Conservation (phyloP, 1,140 invertebrate species). For the Pantala flavescens region DNA sequence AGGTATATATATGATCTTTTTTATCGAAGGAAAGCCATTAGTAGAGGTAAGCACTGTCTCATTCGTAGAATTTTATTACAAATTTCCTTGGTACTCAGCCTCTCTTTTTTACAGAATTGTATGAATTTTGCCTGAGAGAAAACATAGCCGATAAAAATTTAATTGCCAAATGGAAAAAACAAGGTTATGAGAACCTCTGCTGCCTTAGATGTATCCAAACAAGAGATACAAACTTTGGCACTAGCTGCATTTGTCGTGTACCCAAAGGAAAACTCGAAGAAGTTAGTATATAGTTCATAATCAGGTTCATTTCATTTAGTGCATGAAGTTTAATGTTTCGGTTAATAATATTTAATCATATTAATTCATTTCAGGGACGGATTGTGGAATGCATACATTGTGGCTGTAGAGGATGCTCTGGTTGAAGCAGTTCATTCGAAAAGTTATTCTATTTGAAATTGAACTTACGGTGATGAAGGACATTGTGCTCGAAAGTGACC, state of each 20-base stretch:
- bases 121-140: conserved; percentile 94
- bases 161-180: conserved; percentile 99
- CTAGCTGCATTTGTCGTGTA: conserved; percentile 98
- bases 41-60: conserved; percentile 48
- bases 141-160: conserved; percentile 95
- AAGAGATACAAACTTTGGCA: conserved; percentile 97
- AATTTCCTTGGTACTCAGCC: conserved; percentile 15
- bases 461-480: neutral
- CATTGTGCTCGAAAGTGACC: too few species aligned
- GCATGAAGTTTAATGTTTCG: too few species aligned
- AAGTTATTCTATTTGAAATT: neutral
- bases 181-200: conserved; percentile 98
- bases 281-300: conserved; percentile 34
- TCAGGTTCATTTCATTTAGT: too few species aligned
- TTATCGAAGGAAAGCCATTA: conserved; percentile 93
- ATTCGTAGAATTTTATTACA: conserved; percentile 11
- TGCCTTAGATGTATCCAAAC: conserved; percentile 98
- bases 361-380: conserved; percentile 54
- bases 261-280: conserved; percentile 98
- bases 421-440: conserved; percentile 31
- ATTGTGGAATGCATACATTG: conserved; percentile 97
- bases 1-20: conserved; percentile 96
- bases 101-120: conserved; percentile 62
- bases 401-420: conserved; percentile 92
- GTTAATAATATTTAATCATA: conserved; percentile 19